These are phyloP conservation scores for Mus spretus DNA, from an alignment of 2,797 vertebrate species.

Conservation along the genomic window DNA sequence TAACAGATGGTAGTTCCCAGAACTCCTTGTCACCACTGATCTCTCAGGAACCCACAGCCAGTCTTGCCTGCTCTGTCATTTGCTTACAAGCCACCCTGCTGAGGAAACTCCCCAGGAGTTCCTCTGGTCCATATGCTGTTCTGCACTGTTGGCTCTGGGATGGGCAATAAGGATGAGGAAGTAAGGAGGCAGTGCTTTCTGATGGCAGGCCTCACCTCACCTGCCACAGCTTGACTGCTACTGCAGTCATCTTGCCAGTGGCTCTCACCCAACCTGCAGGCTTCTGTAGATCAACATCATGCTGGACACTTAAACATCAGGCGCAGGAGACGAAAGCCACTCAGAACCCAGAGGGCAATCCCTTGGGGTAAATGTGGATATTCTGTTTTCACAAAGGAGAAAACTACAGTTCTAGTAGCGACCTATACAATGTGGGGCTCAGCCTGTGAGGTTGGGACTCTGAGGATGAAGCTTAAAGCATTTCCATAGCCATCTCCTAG, in stretches of 20 bases:
- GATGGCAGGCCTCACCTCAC: not conserved
- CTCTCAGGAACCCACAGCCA: conserved; percentile 15
- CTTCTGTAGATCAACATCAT: not conserved
- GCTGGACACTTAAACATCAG: too few relatives aligned
- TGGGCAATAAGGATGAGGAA: not conserved
- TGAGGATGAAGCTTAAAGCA: not conserved
- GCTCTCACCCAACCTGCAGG: not conserved
- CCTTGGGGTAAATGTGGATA: not conserved
- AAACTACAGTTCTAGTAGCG: not conserved
- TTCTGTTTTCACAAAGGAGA: not conserved
- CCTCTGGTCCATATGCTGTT: conserved; percentile 70
- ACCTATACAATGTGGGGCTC: not conserved
- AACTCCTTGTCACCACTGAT: conserved; percentile 30
- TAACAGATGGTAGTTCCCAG: conserved; percentile 73
- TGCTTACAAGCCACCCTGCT: conserved; percentile 61
- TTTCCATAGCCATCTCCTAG: not conserved
- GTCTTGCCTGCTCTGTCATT: conserved; percentile 3
- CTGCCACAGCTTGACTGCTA: not conserved
- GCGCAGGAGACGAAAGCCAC: not conserved
- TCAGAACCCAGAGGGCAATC: not conserved
- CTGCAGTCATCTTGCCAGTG: fast-evolving
- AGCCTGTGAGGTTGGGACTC: not conserved
- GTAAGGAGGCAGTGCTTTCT: not conserved
- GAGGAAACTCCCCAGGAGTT: conserved; percentile 44
- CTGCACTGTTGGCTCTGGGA: conserved; percentile 19